A percentile compares a stretch with the other conserved stretches of the same genome.
phyloP scores from a whole-genome alignment of 1,140 invertebrate species.

The Anthonomus grandis region DNA sequence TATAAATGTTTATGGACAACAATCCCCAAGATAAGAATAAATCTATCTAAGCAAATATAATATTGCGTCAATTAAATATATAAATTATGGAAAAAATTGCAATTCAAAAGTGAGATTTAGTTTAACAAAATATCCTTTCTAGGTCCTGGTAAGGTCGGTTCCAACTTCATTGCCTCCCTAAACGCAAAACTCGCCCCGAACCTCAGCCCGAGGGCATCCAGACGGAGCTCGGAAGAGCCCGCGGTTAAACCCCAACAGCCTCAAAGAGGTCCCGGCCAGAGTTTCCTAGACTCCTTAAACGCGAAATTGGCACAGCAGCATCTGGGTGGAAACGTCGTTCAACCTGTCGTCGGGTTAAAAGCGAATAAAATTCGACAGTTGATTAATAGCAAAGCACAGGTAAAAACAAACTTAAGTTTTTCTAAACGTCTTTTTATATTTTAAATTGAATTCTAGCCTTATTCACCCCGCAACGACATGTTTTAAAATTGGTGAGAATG shows the following conservation, averaged over 20 bases:
- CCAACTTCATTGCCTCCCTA: constrained; percentile 67
- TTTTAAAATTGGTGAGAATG: too few species aligned
- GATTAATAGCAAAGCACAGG: constrained; percentile 65
- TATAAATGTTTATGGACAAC: too few species aligned
- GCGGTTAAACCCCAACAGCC: constrained; percentile 36
- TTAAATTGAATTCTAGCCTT: too few species aligned
- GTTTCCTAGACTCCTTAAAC: constrained; percentile 72
- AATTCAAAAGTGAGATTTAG: too few species aligned
- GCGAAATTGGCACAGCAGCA: constrained; percentile 67
- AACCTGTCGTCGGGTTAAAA: constrained; percentile 44
- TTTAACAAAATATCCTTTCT: too few species aligned
- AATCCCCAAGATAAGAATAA: too few species aligned
- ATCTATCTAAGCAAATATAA: too few species aligned
- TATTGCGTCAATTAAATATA: too few species aligned
- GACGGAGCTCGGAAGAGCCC: constrained; percentile 47
- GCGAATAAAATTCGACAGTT: constrained; percentile 57
- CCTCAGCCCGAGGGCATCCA: constrained; percentile 53
- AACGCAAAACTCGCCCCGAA: constrained; percentile 67
- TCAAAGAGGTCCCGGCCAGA: constrained; percentile 49
- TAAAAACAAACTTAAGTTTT: constrained; percentile 40
- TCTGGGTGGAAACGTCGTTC: constrained; percentile 49
- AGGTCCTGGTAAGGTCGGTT: constrained; percentile 54
- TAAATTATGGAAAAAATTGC: too few species aligned
- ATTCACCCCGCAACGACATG: too few species aligned
- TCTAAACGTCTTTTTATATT: too few species aligned